Conservation (phyloP, 1,140 invertebrate genomes). For the Acromyrmex echinatior region DNA sequence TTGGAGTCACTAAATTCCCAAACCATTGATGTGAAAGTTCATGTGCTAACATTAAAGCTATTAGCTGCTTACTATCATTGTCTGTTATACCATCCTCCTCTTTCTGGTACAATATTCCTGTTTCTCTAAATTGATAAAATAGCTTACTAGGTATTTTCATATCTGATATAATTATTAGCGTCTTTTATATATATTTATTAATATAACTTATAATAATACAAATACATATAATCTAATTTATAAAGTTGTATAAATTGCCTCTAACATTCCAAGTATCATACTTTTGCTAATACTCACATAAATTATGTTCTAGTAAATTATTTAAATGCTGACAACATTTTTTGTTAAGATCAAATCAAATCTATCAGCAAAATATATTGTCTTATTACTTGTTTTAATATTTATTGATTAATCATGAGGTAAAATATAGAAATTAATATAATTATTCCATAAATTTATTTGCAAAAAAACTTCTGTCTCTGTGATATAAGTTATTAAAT, state of each 20-base stretch:
- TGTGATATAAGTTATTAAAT: no score
- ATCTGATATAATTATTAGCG: not conserved
- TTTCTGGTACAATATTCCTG: conserved; percentile 91
- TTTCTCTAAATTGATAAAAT: conserved; percentile 89
- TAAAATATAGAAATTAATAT: no score
- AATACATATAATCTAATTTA: not conserved
- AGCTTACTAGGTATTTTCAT: not conserved
- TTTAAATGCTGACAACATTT: not conserved
- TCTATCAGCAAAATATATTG: not conserved
- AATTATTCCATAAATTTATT: not conserved
- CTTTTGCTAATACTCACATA: not conserved
- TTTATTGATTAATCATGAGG: no score
- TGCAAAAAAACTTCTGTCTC: not conserved
- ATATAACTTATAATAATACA: not conserved
- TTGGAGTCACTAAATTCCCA: conserved; percentile 93
- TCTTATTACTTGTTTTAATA: no score
- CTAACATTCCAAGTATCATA: not conserved
- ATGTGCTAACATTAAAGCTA: conserved; percentile 93
- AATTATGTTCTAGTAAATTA: not conserved
- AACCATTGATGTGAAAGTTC: conserved; percentile 96
- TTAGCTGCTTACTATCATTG: conserved; percentile 89
- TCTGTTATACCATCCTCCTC: conserved; percentile 90
- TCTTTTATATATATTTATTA: not conserved
- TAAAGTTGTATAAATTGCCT: not conserved
- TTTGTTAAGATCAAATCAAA: not conserved